Conservation (phyloP, 2,797 vertebrate genomes). For the Xenentodon cancila region DNA sequence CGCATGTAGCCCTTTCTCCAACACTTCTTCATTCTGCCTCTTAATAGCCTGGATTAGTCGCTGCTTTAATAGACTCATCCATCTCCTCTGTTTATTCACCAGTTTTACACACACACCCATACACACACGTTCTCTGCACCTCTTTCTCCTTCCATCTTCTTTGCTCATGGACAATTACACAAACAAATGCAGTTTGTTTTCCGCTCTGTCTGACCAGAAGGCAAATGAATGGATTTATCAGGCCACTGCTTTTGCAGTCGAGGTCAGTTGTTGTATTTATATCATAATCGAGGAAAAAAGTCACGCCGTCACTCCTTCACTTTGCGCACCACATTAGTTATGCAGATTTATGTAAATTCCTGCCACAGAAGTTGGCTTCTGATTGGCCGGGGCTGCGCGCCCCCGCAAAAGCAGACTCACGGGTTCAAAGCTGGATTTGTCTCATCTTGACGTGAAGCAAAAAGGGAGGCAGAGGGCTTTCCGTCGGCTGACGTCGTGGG, state of each 20-base stretch:
- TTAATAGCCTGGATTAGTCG: conserved; percentile 77
- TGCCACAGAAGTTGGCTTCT: conserved; percentile 31
- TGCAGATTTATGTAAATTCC: conserved; percentile 77
- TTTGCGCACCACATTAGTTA: conserved; percentile 66
- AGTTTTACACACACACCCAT: conserved; percentile 45
- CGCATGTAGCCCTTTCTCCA: conserved; percentile 57
- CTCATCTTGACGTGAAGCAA: conserved; percentile 45
- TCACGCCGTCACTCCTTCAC: conserved; percentile 56
- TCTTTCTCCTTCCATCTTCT: conserved; percentile 43
- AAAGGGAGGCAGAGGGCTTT: conserved; percentile 5
- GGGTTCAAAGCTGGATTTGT: conserved; percentile 61
- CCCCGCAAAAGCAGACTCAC: conserved; percentile 27
- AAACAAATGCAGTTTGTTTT: conserved; percentile 78
- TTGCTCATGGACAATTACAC: conserved; percentile 79
- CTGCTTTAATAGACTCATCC: conserved; percentile 77
- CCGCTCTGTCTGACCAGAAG: conserved; percentile 43
- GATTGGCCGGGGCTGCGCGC: conserved; percentile 54
- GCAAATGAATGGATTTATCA: conserved; percentile 64
- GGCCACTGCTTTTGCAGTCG: conserved; percentile 55
- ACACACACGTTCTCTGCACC: conserved; percentile 14
- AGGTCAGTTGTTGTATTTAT: conserved; percentile 61
- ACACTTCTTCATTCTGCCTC: conserved; percentile 61
- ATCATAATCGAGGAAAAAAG: conserved; percentile 58
- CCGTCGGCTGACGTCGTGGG: conserved; percentile 42
- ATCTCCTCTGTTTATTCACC: conserved; percentile 77